These are phyloP conservation scores for Craterocephalus amniculus DNA, from an alignment of 2,797 vertebrate genomes.

Conservation along the genomic window DNA sequence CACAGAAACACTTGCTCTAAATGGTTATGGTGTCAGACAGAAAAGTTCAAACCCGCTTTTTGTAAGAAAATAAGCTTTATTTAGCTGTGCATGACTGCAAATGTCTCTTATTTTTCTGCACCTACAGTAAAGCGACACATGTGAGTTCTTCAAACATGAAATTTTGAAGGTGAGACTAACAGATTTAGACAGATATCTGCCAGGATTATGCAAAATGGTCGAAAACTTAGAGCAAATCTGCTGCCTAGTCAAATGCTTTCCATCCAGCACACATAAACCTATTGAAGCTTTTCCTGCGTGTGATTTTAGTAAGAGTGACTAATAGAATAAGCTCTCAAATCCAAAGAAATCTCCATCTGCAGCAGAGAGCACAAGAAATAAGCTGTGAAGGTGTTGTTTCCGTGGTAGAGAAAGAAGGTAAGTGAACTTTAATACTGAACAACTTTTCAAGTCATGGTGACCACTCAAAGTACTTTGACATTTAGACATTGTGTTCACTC, in stretches of 20 bases:
- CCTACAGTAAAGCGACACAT: slow-evolving; percentile 45
- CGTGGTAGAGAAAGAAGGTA: slow-evolving; percentile 11
- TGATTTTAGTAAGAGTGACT: slow-evolving; percentile 49
- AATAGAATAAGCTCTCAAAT: slow-evolving; percentile 60
- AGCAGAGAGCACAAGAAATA: slow-evolving; percentile 17
- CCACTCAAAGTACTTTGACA: too few species aligned
- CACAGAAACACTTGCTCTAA: background rate
- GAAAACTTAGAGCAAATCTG: slow-evolving; percentile 42
- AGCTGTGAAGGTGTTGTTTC: slow-evolving; percentile 15
- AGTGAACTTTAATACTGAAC: too few species aligned
- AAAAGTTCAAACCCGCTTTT: slow-evolving; percentile 25
- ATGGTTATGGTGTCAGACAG: slow-evolving; percentile 36
- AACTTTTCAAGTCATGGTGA: too few species aligned
- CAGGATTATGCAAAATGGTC: slow-evolving; percentile 68
- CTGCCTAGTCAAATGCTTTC: slow-evolving; percentile 49
- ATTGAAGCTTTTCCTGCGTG: slow-evolving; percentile 40
- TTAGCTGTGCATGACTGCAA: slow-evolving; percentile 31
- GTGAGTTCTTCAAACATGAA: slow-evolving; percentile 59
- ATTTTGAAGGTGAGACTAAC: slow-evolving; percentile 51
- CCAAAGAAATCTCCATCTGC: slow-evolving; percentile 46
- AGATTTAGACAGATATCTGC: slow-evolving; percentile 52
- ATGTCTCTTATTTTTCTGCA: too few species aligned
- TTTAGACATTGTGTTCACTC: too few species aligned
- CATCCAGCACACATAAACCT: slow-evolving; percentile 39
- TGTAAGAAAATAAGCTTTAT: slow-evolving; percentile 44